These are phyloP conservation scores for Encarsia formosa DNA, from an alignment of 2,888 invertebrate genomes.

Conservation along the genomic window DNA sequence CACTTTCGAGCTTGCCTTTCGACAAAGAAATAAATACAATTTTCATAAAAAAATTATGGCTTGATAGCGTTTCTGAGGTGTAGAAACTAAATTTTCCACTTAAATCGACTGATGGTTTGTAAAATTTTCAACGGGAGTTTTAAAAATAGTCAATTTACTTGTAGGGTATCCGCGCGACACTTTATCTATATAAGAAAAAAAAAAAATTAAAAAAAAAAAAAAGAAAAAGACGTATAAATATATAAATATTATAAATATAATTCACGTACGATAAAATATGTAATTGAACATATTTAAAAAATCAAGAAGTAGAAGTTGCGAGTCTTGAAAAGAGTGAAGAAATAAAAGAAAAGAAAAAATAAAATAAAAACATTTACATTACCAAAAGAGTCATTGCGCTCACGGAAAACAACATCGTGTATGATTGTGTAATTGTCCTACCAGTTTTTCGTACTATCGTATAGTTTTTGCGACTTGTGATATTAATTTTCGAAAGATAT, in stretches of 20 bases:
- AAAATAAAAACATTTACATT: background rate
- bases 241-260: conserved; percentile 31
- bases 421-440: conserved; percentile 41
- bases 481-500: conserved; percentile 32
- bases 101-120: conserved; percentile 48
- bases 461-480: conserved; percentile 40
- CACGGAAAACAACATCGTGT: conserved; percentile 11
- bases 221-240: conserved; percentile 26
- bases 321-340: background rate
- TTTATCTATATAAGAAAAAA: conserved; percentile 40
- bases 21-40: conserved; percentile 8
- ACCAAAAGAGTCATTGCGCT: conserved; percentile 17
- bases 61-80: conserved; percentile 16
- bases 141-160: conserved; percentile 50
- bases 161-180: conserved; percentile 39
- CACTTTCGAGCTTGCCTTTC: background rate
- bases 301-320: background rate
- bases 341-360: background rate
- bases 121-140: conserved; percentile 47
- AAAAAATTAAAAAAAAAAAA: no score
- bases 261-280: conserved; percentile 33
- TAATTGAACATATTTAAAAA: conserved; percentile 23
- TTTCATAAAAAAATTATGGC: conserved; percentile 16
- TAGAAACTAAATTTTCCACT: conserved; percentile 34
- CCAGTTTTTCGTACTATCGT: conserved; percentile 39